These are phyloP conservation scores for Sarcophaga carnaria DNA, from an alignment of 2,888 invertebrate species.

Conservation along the genomic window DNA sequence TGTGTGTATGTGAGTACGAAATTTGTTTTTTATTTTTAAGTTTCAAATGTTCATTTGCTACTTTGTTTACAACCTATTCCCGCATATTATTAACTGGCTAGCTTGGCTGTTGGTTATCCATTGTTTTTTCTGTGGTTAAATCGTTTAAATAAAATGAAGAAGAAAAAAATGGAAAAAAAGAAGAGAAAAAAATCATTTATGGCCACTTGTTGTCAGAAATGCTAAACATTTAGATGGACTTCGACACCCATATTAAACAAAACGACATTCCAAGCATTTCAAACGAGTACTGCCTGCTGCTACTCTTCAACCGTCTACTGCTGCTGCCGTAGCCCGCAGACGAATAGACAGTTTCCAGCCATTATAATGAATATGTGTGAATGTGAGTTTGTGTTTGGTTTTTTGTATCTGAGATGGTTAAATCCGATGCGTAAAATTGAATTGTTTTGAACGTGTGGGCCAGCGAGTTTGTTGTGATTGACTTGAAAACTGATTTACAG, in stretches of 20 bases:
- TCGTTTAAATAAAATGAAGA: slow-evolving; percentile 1
- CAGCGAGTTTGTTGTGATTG: slow-evolving; percentile 35
- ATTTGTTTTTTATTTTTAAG: neutral
- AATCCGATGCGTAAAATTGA: slow-evolving; percentile 23
- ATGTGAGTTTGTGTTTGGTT: neutral
- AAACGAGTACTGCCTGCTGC: slow-evolving; percentile 55
- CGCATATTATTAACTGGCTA: no score
- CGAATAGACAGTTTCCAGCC: slow-evolving; percentile 18
- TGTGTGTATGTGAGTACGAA: no score
- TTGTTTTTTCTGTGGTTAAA: slow-evolving; percentile 38
- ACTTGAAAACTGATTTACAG: slow-evolving; percentile 60
- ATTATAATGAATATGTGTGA: slow-evolving; percentile 15
- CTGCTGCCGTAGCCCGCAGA: slow-evolving; percentile 45
- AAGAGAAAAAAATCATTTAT: slow-evolving; percentile 41
- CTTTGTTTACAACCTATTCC: neutral
- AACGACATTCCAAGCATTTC: slow-evolving; percentile 66
- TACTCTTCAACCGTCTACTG: slow-evolving; percentile 25
- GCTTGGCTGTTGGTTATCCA: neutral
- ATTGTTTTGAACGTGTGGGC: slow-evolving; percentile 1
- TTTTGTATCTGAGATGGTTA: neutral
- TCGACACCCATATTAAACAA: slow-evolving; percentile 71
- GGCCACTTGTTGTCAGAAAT: slow-evolving; percentile 64
- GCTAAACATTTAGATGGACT: slow-evolving; percentile 73
- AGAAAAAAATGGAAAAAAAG: slow-evolving; percentile 7
- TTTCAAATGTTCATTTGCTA: slow-evolving; percentile 24